Conservation (phyloP, 2,113 vertebrate species). For the Notechis scutatus region DNA sequence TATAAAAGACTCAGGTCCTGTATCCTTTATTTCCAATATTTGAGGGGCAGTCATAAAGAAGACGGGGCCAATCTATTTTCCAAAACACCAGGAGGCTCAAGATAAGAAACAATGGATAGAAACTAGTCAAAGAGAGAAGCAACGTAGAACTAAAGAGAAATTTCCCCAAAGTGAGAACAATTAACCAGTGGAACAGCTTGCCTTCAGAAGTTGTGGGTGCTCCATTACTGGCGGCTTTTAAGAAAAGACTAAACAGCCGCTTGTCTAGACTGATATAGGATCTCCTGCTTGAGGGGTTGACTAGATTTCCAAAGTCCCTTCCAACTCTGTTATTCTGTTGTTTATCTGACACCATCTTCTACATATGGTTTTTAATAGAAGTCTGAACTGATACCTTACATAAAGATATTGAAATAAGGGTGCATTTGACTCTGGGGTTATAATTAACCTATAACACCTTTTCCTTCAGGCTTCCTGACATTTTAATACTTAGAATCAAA, state of each 20-base stretch:
- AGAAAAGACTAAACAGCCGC: not conserved
- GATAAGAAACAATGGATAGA: not conserved
- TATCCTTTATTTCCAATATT: not conserved
- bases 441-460: not conserved
- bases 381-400: not conserved
- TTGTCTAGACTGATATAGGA: not conserved
- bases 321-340: not conserved
- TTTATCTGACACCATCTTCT: not conserved
- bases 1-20: not conserved
- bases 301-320: not conserved
- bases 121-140: not conserved
- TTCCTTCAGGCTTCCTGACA: not conserved
- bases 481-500: not conserved
- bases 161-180: not conserved
- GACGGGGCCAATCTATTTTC: not conserved
- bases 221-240: not conserved
- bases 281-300: not conserved
- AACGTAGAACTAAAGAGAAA: not conserved
- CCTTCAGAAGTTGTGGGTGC: not conserved
- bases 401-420: not conserved
- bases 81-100: not conserved
- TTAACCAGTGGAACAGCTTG: not conserved
- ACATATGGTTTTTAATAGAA: not conserved
- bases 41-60: not conserved
- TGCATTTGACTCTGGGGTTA: not conserved